Percentiles rank a stretch among this genome's conserved stretches.
Evolutionary conservation across 2,113 vertebrate genomes (phyloP).

Genomic region (Scomber colias): DNA sequence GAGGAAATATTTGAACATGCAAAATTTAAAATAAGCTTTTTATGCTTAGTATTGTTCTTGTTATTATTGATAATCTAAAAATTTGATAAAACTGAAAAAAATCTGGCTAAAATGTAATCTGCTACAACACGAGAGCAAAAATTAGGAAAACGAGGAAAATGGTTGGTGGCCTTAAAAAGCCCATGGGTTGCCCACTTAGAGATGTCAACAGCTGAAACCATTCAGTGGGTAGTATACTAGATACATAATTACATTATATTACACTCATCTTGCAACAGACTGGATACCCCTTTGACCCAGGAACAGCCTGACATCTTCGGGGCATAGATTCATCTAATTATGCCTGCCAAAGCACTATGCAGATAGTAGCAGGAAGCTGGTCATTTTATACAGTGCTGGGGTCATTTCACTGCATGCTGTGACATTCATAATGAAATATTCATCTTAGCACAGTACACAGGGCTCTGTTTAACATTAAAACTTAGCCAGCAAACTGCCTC

Average conservation of each 20-base stretch:
- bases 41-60: no score
- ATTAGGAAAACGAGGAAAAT: constrained; percentile 7
- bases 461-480: constrained; percentile 73
- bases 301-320: constrained; percentile 60
- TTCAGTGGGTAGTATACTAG: constrained; percentile 13
- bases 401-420: constrained; percentile 64
- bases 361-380: constrained; percentile 52
- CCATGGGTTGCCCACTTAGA: constrained; percentile 23
- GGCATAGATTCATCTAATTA: constrained; percentile 74
- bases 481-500: constrained; percentile 66
- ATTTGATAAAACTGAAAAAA: neutral
- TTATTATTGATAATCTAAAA: neutral
- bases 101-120: neutral
- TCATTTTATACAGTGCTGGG: constrained; percentile 54
- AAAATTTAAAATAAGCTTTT: neutral
- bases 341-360: constrained; percentile 37
- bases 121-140: neutral
- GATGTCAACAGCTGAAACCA: constrained; percentile 39
- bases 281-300: constrained; percentile 49
- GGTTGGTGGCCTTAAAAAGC: constrained; percentile 13
- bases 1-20: neutral
- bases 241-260: constrained; percentile 58
- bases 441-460: constrained; percentile 57
- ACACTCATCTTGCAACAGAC: constrained; percentile 41
- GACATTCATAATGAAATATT: constrained; percentile 78